Evolutionary conservation across 2,113 vertebrate species (phyloP), one percentile per base, ranked within the genome.

Genomic region (Brachirus orientalis): DNA sequence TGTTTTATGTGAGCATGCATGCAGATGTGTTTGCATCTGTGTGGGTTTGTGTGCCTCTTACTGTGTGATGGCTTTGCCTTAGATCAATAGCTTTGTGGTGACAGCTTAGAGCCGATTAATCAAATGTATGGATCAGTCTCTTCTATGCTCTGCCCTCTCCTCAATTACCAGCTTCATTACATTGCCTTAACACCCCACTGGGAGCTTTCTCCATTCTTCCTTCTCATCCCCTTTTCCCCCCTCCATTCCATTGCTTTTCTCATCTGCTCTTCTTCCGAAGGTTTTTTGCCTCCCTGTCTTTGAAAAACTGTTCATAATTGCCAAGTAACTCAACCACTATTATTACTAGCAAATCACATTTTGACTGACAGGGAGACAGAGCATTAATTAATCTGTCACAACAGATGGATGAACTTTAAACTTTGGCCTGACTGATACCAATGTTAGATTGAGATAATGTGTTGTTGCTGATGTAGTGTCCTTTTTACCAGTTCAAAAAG

Each of bases 121-220:
- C 87, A 91, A 84, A 88, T 57, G 87, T 88, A 89, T 90, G 85
- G 86, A 91, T 89, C 87, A 69, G 78, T 77, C 82, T 84, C 79
- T 43, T 84, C 74, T 70, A 82, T 84, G 79, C 77, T 82, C 83
- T 89, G 83, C 85, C 85, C 86, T 89, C 83, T 81, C 86, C 80
- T 90, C 89, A 88, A 89, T 90, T 89, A 89, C 86, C 86, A 89
- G 86, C 87, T 89, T 91, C 86, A 90, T 90, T 91, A 91, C 90
- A 80, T 84, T 86, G 86, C 85, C 88, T 89, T 88, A 91, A 89
- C 87, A 87, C 86, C 80, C 87, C 85, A 69, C 83, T 84, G 87
- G 87, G 82, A 88, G 79, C 68, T 76, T 65, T 83, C 60, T 80
- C 80, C 62, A 60, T 78, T 75, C 68, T 75, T 82, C 60, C 40